Evolutionary conservation across 2,113 vertebrate genomes (phyloP).

Genomic region (Mesocricetus auratus): DNA sequence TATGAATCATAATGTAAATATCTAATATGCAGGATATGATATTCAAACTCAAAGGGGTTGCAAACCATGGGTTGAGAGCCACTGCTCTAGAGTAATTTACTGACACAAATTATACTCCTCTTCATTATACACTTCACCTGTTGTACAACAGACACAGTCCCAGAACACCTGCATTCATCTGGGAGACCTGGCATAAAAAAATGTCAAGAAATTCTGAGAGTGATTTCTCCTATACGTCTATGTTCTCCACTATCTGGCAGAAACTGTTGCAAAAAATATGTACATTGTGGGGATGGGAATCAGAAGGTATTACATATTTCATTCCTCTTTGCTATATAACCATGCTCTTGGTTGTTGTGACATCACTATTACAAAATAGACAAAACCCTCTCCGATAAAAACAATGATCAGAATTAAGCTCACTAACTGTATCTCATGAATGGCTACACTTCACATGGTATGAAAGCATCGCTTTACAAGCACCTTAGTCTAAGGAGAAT

Average conservation of each 20-base stretch:
- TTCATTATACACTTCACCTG: neutral
- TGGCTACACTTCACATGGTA: neutral
- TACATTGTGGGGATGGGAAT: neutral
- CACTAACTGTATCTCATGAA: neutral
- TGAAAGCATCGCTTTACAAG: neutral
- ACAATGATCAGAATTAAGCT: neutral
- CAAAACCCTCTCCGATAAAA: neutral
- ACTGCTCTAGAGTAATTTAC: neutral
- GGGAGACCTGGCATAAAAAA: neutral
- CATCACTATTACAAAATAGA: neutral
- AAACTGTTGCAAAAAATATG: neutral
- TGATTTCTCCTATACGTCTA: constrained; percentile 12
- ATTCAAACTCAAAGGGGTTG: neutral
- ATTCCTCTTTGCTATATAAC: neutral
- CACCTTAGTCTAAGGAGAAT: neutral
- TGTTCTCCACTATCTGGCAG: neutral
- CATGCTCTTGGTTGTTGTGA: neutral
- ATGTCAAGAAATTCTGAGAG: neutral
- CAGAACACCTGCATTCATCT: neutral
- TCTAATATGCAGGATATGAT: too few species aligned
- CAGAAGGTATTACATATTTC: neutral
- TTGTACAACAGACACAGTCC: neutral
- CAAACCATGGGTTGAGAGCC: neutral
- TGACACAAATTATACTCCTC: neutral
- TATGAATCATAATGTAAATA: neutral